A percentile compares a stretch with the other conserved stretches of the same genome.
phyloP scores from a whole-genome alignment of 2,797 vertebrate species.

The Megalops cyprinoides region DNA sequence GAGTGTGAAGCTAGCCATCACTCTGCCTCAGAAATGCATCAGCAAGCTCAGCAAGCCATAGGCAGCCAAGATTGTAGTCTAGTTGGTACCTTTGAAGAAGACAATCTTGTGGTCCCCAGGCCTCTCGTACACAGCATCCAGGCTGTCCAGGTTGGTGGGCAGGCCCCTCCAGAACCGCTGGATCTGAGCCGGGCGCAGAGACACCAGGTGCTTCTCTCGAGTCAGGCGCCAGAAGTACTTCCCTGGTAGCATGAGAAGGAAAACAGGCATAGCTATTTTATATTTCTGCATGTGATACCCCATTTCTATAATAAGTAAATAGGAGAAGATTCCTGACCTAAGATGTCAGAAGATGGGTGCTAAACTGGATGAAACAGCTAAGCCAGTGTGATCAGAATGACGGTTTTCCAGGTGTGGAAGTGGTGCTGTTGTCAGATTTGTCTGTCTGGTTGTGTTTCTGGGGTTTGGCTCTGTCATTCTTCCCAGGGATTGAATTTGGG shows the following conservation, averaged over 20 bases:
- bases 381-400: too few relatives aligned
- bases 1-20: neutral
- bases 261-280: neutral
- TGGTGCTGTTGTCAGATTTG: neutral
- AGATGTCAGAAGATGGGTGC: neutral
- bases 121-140: slow-evolving; percentile 92
- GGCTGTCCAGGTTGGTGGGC: slow-evolving; percentile 84
- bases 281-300: neutral
- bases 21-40: neutral
- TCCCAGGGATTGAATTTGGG: neutral
- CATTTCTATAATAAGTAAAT: neutral
- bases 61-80: neutral
- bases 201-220: slow-evolving; percentile 92
- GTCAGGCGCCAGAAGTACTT: slow-evolving; percentile 96
- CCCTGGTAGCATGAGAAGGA: slow-evolving; percentile 66
- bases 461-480: neutral
- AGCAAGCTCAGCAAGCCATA: neutral
- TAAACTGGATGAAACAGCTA: neutral
- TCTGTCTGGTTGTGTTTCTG: neutral
- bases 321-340: slow-evolving; percentile 59
- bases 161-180: slow-evolving; percentile 96
- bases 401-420: neutral
- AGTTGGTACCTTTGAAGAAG: slow-evolving; percentile 89
- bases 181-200: slow-evolving; percentile 88
- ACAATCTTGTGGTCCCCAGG: slow-evolving; percentile 92